Base-by-base conservation (phyloP, 2,113 vertebrate species). In the Candoia aspera region DNA sequence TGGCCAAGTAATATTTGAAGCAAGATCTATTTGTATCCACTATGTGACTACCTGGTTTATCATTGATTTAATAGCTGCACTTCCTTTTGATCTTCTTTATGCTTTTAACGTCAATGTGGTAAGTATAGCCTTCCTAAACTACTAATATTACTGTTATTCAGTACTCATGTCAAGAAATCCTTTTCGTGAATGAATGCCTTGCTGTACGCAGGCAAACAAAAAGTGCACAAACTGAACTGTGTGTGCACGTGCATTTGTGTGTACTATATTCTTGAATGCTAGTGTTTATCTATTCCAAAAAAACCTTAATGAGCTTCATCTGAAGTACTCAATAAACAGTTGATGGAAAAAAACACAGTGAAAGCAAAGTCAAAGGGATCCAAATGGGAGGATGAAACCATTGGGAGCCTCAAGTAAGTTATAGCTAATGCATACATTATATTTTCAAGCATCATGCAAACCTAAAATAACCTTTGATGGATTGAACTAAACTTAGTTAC, bases 71-170 rank as follows among this genome's bases (percentile, higher is more conserved):
- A 98, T 99, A 88, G 99, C 99, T 37, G 99, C 99, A 1, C 97
- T 99, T 95, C 99, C 99, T 68, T 99, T 99, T 97, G 99, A 99
- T 95, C 98, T 99, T 89, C 98, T 99, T 89, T 99, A 99, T 54
- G 98, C 99, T 94, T 99, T 99, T 97, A 99, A 99, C 88, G 98
- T 99, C 98, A 99, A 98, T 92, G 99, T 99, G 98, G 99, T 99
- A 97, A 99, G 99, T 98, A 93, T 11, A 23, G 60, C 29, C 19
- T 0, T 29, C 12, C 33, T 60, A 79, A 49, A 46, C 33, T 88
- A 60, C 90, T 42, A 88, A 33, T 37, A 79, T 79, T 37, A 19
- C 15, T 8, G 37, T 37, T 79, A 79, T 1, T n/a, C n/a, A n/a
- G 2, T n/a, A 84, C 1, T 86, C 29, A 89, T 58, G 13, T 90